Percentiles rank a stretch among this genome's conserved stretches.
Conservation (phyloP, 2,797 vertebrate genomes). For the Adelosebastes latens region DNA sequence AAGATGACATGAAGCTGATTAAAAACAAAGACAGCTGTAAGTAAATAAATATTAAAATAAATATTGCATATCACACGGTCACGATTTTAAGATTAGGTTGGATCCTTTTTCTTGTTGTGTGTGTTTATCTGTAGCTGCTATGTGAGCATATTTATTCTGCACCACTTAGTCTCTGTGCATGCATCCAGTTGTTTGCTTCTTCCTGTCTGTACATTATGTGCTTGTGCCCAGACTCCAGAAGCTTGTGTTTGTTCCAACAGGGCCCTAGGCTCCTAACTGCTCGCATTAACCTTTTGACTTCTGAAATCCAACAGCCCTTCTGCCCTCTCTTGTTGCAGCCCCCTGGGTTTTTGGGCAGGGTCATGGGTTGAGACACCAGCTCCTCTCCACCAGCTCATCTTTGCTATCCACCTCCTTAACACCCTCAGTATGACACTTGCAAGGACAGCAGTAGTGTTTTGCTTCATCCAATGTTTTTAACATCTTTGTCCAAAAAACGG, state of each 20-base stretch:
- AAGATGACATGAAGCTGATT: not conserved
- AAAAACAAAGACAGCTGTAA: not conserved
- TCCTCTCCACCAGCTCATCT: constrained; percentile 12
- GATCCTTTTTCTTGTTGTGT: not conserved
- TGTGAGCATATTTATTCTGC: constrained; percentile 4
- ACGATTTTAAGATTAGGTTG: not conserved
- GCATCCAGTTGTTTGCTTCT: not conserved
- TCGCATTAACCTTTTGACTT: constrained; percentile 62
- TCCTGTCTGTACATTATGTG: constrained; percentile 1
- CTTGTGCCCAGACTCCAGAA: not conserved
- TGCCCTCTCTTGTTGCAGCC: constrained; percentile 21
- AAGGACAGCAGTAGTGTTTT: constrained; percentile 20
- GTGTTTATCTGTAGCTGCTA: not conserved
- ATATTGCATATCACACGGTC: not conserved
- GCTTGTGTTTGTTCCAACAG: constrained; percentile 3
- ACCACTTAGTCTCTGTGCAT: not conserved
- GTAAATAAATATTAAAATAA: not conserved
- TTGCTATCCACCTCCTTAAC: constrained; percentile 6
- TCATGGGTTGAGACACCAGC: constrained; percentile 8
- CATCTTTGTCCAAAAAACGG: not conserved
- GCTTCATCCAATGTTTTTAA: constrained; percentile 13
- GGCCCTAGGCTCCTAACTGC: constrained; percentile 10
- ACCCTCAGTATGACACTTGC: not conserved
- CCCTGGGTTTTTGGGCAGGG: constrained; percentile 12
- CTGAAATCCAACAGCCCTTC: constrained; percentile 20